Conservation (phyloP, 30 jellyfish, hydroid and myxozoan genomes). For the Chrysaora quinquecirrha region DNA sequence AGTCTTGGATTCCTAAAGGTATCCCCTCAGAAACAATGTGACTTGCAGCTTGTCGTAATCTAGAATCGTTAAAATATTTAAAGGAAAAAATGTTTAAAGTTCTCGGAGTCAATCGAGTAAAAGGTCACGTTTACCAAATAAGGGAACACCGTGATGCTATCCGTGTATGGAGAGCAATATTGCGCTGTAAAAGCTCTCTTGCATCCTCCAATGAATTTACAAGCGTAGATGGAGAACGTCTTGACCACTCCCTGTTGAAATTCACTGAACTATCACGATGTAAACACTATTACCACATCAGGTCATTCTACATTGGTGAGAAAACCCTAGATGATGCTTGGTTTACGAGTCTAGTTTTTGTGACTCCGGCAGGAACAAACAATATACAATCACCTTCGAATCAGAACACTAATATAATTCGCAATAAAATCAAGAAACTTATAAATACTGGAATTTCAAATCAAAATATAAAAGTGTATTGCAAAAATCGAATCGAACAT, state of each 20-base stretch:
- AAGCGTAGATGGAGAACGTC: not conserved
- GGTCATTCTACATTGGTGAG: no score
- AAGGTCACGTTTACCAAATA: not conserved
- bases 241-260: not conserved
- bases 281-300: not conserved
- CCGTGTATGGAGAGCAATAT: not conserved
- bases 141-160: not conserved
- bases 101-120: not conserved
- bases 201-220: not conserved
- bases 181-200: not conserved
- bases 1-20: no score
- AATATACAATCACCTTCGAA: not conserved
- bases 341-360: no score
- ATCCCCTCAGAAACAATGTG: no score
- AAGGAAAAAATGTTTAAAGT: no score
- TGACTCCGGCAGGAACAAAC: no score
- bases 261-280: not conserved
- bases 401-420: not conserved
- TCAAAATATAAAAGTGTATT: not conserved
- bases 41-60: no score
- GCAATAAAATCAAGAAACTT: not conserved
- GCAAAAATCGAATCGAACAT: not conserved
- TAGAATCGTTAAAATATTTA: no score
- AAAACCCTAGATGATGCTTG: no score
- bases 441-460: no score